Evolutionary conservation across 2,797 vertebrate genomes (phyloP), one percentile per base, ranked within the genome.

Genomic region (Simalia tracyae): DNA sequence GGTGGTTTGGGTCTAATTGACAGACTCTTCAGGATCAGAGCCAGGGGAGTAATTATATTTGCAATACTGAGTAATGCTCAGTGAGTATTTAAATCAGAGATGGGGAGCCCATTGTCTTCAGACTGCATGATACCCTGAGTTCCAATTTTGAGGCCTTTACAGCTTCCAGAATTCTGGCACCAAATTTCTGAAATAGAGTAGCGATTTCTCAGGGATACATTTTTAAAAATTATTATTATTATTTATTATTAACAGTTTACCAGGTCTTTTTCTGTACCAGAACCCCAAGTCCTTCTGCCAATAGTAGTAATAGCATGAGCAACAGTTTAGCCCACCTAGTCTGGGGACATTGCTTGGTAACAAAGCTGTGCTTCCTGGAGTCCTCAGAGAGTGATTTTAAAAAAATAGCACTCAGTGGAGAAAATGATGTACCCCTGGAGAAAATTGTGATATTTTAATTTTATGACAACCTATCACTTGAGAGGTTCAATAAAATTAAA

Each of bases 361-460:
- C 50, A 54, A 8, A 5, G 50, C 50, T 54, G 50, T 54, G 50
- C 50, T 54, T 54, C 50, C 50, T 54, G 50, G 50, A 54, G 50
- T 8, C 50, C 50, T 7, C 50, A 54, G 50, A 54, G 50, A 54
- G 50, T 54, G 5, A 54, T 54, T 42, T 54, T 9, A 54, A 54
- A 8, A 54, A 54, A 54, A 54, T 54, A 54, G 7, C 50, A 7
- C 50, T 54, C 50, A 54, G 50, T 54, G 50, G 50, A 7, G 9
- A 54, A 54, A 50, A 54, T 7, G 1, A 54, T 7, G 50, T 54
- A 54, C 50, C 19, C 6, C 60, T 76, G 72, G 36, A 46, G 8
- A 76, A 92, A 96, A 93, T 66, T 90, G 94, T 89, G 89, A 72
- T 84, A 91, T 93, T 92, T 88, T 92, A 81, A 94, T 90, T 87